Conservation (phyloP, 2,113 vertebrate genomes). For the Epinephelus lanceolatus region DNA sequence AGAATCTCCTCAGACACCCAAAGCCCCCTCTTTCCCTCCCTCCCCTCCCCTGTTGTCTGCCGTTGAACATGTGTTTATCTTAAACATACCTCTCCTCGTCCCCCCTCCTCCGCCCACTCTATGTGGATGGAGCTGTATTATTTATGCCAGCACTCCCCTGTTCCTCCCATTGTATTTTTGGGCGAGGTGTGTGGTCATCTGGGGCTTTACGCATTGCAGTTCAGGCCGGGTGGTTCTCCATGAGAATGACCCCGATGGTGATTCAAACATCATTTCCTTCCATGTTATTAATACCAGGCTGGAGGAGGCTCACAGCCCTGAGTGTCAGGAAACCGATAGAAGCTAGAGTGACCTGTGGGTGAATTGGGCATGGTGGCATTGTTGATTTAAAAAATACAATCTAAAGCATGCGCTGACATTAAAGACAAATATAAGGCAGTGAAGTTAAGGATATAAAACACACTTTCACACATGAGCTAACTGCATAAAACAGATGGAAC, state of each 20-base stretch:
- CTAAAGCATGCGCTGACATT: background rate
- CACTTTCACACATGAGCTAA: background rate
- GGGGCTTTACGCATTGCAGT: conserved; percentile 10
- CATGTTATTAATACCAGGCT: conserved; percentile 30
- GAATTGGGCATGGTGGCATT: conserved; percentile 5
- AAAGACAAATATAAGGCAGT: background rate
- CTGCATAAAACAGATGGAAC: background rate
- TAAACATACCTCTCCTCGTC: conserved; percentile 67
- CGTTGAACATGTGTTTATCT: conserved; percentile 75
- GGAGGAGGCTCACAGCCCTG: conserved; percentile 16
- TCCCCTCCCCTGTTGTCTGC: conserved; percentile 36
- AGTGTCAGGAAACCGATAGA: conserved; percentile 39
- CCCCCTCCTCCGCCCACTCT: conserved; percentile 32
- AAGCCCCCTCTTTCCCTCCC: conserved; percentile 1
- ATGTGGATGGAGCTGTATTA: conserved; percentile 59
- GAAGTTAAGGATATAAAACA: background rate
- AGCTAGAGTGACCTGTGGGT: conserved; percentile 32
- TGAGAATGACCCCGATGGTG: conserved; percentile 1
- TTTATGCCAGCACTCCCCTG: conserved; percentile 51
- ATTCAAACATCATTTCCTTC: conserved; percentile 44
- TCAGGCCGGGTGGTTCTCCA: conserved; percentile 26
- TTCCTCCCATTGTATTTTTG: conserved; percentile 63
- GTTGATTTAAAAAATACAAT: background rate
- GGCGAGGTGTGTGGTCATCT: conserved; percentile 55
- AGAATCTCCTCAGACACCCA: conserved; percentile 19